Conservation (phyloP, 2,797 vertebrate species). For the Lagorchestes hirsutus region DNA sequence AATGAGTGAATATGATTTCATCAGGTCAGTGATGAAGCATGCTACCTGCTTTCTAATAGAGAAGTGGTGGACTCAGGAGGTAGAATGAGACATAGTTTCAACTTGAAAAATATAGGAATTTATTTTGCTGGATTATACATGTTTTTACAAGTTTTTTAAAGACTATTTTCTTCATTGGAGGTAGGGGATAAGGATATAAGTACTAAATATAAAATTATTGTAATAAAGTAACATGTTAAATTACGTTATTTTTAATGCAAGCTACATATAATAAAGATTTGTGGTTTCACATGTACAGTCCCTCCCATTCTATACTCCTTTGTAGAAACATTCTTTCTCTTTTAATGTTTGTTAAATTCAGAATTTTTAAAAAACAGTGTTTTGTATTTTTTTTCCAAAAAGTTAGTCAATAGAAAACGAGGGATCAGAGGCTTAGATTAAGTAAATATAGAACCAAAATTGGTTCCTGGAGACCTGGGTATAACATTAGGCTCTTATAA, state of each 20-base stretch:
- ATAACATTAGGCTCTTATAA: background rate
- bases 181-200: no score
- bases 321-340: background rate
- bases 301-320: background rate
- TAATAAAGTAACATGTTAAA: background rate
- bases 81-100: no score
- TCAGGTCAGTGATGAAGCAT: no score
- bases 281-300: background rate
- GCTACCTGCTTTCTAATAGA: no score
- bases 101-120: no score
- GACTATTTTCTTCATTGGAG: no score
- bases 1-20: no score
- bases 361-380: no score
- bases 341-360: background rate
- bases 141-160: no score
- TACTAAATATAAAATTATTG: background rate
- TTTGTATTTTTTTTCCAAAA: background rate
- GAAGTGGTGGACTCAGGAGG: no score
- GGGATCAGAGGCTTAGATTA: background rate
- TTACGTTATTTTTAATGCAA: background rate
- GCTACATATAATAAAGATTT: background rate
- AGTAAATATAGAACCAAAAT: background rate
- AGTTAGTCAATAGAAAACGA: background rate
- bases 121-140: no score
- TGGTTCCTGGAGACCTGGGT: background rate